Evolutionary conservation across 2,113 vertebrate genomes (phyloP).

Genomic region (Rafetus swinhoei): DNA sequence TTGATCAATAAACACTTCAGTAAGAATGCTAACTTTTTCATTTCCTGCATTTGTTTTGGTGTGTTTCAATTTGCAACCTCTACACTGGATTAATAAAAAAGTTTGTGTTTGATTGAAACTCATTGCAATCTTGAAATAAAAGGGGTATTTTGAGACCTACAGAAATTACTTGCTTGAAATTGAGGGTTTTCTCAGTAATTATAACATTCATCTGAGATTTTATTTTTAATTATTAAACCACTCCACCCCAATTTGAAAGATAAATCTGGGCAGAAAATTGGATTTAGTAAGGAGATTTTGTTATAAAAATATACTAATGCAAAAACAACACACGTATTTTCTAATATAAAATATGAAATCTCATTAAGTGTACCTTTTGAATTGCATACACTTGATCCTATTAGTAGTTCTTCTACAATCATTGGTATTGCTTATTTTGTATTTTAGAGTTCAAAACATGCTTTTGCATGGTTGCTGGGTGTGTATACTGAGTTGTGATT

Average conservation of each 20-base stretch:
- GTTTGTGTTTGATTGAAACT: neutral
- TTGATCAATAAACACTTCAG: neutral
- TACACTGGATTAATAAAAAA: neutral
- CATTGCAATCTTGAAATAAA: neutral
- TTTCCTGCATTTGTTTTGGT: neutral
- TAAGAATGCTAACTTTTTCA: neutral
- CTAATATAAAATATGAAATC: slow-evolving; percentile 23
- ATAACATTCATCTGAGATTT: neutral
- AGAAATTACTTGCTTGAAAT: neutral
- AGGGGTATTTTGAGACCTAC: neutral
- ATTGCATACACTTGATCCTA: neutral
- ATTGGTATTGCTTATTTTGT: neutral
- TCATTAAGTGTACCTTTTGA: neutral
- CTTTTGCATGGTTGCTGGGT: fast-evolving
- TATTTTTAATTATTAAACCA: neutral
- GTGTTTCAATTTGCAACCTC: neutral
- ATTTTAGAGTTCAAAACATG: fast-evolving
- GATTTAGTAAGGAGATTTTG: neutral
- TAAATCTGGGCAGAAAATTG: neutral
- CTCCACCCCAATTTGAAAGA: neutral
- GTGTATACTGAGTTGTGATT: neutral
- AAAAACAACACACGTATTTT: neutral
- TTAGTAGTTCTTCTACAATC: neutral
- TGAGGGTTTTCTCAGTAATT: slow-evolving; percentile 17
- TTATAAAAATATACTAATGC: neutral